Evolutionary conservation across 2,113 vertebrate genomes (phyloP).

Genomic region (Odocoileus hemionus): DNA sequence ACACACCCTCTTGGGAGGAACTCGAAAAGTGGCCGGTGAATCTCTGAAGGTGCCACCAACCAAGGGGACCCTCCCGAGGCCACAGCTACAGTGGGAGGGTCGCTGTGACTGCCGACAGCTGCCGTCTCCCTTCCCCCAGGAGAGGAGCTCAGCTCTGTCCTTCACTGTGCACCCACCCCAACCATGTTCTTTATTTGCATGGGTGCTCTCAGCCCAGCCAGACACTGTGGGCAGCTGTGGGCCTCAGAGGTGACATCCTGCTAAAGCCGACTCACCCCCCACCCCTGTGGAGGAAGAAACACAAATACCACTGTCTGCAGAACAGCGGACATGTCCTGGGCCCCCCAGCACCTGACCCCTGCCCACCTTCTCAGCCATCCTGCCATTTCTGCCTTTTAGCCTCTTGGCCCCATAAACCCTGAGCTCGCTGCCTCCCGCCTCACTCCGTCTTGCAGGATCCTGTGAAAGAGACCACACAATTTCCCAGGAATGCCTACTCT

Average conservation of each 20-base stretch:
- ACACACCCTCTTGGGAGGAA: background rate
- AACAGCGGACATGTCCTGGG: background rate
- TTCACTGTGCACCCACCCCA: background rate
- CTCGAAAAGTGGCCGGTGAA: background rate
- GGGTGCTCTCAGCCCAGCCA: background rate
- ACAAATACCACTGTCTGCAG: background rate
- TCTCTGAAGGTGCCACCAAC: background rate
- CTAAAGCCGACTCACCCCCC: background rate
- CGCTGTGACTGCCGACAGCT: background rate
- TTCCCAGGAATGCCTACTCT: background rate
- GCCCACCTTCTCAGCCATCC: background rate
- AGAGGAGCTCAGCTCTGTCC: background rate
- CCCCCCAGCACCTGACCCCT: background rate
- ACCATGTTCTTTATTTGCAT: background rate
- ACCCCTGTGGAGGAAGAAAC: background rate
- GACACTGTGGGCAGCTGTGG: background rate
- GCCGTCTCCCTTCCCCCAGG: background rate
- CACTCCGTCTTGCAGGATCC: background rate
- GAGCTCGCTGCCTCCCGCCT: background rate
- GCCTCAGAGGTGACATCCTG: background rate
- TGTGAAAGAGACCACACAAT: rapidly evolving
- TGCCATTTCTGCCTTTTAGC: background rate
- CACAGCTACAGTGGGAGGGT: background rate
- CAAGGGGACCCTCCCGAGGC: rapidly evolving
- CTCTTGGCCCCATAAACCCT: background rate